A percentile compares a stretch with the other conserved stretches of the same genome.
Evolutionary conservation across 1,140 invertebrate species (phyloP).

Genomic region (Macrostomum lignano): DNA sequence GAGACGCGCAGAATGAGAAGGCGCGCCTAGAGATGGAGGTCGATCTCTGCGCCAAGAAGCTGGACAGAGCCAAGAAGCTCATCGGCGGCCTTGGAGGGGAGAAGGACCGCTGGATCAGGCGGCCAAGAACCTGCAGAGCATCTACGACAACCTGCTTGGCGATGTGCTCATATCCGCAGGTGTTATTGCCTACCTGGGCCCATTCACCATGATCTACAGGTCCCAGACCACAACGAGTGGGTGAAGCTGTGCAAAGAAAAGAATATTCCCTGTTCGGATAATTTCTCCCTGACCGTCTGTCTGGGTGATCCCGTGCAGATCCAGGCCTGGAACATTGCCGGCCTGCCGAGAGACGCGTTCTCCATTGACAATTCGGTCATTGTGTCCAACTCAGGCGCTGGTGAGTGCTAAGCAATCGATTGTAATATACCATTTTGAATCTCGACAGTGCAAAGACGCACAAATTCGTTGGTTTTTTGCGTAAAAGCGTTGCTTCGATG

Average conservation of each 20-base stretch:
- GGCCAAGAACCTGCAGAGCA: conserved; percentile 39
- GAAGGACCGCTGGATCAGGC: conserved; percentile 41
- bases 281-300: conserved; percentile 42
- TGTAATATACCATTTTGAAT: too few relatives aligned
- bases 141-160: conserved; percentile 51
- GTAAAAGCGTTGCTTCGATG: too few relatives aligned
- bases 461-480: too few relatives aligned
- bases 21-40: conserved; percentile 28
- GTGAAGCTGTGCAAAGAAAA: conserved; percentile 30
- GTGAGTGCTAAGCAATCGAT: too few relatives aligned
- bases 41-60: conserved; percentile 26
- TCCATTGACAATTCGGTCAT: conserved; percentile 75
- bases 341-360: conserved; percentile 55
- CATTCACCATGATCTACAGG: conserved; percentile 48
- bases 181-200: conserved; percentile 60
- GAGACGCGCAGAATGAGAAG: conserved; percentile 39
- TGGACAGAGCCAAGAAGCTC: conserved; percentile 24
- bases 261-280: conserved; percentile 42
- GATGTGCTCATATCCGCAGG: conserved; percentile 59
- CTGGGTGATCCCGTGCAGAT: conserved; percentile 51
- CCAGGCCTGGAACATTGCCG: conserved; percentile 57
- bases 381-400: conserved; percentile 35
- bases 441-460: too few relatives aligned
- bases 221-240: conserved; percentile 42
- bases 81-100: conserved; percentile 29